Conservation (phyloP, 2,113 vertebrate species). For the Choloepus hoffmanni region DNA sequence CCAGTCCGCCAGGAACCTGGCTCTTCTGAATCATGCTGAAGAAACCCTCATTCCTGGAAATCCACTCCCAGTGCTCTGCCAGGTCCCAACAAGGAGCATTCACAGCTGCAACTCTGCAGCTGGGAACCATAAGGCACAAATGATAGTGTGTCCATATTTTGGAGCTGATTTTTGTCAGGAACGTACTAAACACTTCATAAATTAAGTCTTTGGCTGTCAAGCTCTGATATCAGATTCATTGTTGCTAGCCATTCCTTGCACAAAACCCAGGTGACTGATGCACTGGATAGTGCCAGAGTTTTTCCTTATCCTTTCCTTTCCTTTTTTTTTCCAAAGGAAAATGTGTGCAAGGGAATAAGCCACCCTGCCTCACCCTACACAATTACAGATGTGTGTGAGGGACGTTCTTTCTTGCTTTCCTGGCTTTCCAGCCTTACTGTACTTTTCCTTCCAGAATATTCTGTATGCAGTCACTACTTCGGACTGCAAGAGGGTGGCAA, state of each 20-base stretch:
- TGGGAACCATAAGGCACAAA: slow-evolving; percentile 72
- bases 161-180: slow-evolving; percentile 67
- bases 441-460: background rate
- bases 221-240: slow-evolving; percentile 71
- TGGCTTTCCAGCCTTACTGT: fast-evolving
- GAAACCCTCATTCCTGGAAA: background rate
- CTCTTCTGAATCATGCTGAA: background rate
- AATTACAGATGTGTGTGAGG: background rate
- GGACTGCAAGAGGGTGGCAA: background rate
- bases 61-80: background rate
- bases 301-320: background rate
- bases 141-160: slow-evolving; percentile 61
- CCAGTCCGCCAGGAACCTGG: background rate
- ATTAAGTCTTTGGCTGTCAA: slow-evolving; percentile 71
- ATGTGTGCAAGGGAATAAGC: background rate
- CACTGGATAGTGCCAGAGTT: background rate
- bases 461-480: background rate
- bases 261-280: slow-evolving; percentile 34
- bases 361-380: background rate
- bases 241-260: slow-evolving; percentile 33
- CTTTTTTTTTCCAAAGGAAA: background rate
- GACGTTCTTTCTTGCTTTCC: background rate
- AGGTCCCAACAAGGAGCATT: slow-evolving; percentile 27
- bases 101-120: slow-evolving; percentile 40
- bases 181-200: slow-evolving; percentile 79